These are phyloP conservation scores for Drosophila koepferae DNA, from an alignment of 2,888 invertebrate species.

Conservation along the genomic window DNA sequence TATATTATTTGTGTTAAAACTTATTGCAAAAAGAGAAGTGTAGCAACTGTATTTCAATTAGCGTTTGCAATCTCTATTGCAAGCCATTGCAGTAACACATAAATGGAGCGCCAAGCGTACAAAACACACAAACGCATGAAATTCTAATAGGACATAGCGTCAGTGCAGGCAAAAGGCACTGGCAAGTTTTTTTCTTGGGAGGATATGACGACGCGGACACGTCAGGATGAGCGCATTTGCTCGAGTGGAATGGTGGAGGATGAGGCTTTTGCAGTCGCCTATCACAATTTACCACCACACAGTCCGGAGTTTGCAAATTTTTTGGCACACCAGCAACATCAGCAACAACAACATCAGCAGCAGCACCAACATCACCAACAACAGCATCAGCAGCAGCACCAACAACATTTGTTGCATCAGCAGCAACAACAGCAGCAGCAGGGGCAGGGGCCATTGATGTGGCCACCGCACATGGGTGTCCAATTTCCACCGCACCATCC, in stretches of 20 bases:
- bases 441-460: conserved; percentile 58
- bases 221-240: conserved; percentile 66
- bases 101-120: conserved; percentile 18
- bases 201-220: conserved; percentile 70
- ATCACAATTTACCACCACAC: conserved; percentile 58
- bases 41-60: conserved; percentile 45
- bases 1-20: conserved; percentile 65
- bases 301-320: conserved; percentile 59
- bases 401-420: conserved; percentile 42
- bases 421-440: conserved; percentile 41
- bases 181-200: conserved; percentile 27
- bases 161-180: conserved; percentile 48
- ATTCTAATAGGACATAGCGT: conserved; percentile 58
- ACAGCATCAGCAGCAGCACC: conserved; percentile 12
- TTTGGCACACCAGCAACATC: conserved; percentile 63
- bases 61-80: conserved; percentile 15
- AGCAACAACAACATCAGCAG: conserved; percentile 34
- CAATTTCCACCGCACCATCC: conserved; percentile 53
- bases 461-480: conserved; percentile 62
- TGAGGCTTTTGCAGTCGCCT: conserved; percentile 41
- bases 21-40: conserved; percentile 59
- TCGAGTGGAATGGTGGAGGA: conserved; percentile 51
- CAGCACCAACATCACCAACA: conserved; percentile 8
- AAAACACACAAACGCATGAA: conserved; percentile 46
- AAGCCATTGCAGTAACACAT: conserved; percentile 17